A percentile compares a stretch with the other conserved stretches of the same genome.
Evolutionary conservation across 1,140 invertebrate species (phyloP).

Genomic region (Drosophila pruinosa): DNA sequence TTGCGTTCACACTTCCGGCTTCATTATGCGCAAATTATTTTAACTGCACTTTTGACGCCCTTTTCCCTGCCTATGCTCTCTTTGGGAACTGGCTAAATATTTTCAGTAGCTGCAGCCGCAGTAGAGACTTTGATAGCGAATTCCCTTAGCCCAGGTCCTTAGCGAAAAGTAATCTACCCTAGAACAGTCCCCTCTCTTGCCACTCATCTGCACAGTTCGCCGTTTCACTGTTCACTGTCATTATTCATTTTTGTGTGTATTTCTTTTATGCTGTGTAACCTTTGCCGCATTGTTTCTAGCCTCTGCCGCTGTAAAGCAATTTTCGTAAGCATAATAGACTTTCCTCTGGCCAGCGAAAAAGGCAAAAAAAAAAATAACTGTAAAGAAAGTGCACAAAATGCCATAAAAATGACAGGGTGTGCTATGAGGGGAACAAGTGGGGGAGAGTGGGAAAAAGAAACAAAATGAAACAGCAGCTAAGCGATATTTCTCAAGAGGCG

Average conservation of each 20-base stretch:
- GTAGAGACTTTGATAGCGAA: constrained; percentile 40
- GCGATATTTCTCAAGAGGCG: constrained; percentile 71
- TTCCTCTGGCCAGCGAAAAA: constrained; percentile 43
- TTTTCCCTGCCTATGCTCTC: not conserved
- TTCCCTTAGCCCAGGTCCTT: constrained; percentile 32
- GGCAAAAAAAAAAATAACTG: constrained; percentile 30
- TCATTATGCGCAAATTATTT: constrained; percentile 79
- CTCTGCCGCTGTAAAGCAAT: constrained; percentile 71
- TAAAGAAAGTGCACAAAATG: constrained; percentile 54
- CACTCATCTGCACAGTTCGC: not conserved
- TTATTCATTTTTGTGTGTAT: constrained; percentile 74
- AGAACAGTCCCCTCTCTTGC: not conserved
- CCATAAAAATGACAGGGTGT: constrained; percentile 53
- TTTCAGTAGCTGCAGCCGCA: constrained; percentile 42
- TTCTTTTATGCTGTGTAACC: constrained; percentile 78
- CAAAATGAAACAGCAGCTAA: constrained; percentile 56
- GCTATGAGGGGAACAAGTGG: not conserved
- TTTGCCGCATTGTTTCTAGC: constrained; percentile 71
- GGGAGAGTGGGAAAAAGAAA: not conserved
- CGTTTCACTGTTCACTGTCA: constrained; percentile 48
- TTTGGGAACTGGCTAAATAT: constrained; percentile 27
- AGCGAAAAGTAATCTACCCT: constrained; percentile 40
- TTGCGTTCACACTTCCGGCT: constrained; percentile 79
- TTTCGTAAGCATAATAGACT: constrained; percentile 78
- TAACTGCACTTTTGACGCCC: constrained; percentile 65